Percentiles rank a stretch among this genome's conserved stretches.
Evolutionary conservation across 1,140 invertebrate genomes (phyloP).

Genomic region (Drosophila orena): DNA sequence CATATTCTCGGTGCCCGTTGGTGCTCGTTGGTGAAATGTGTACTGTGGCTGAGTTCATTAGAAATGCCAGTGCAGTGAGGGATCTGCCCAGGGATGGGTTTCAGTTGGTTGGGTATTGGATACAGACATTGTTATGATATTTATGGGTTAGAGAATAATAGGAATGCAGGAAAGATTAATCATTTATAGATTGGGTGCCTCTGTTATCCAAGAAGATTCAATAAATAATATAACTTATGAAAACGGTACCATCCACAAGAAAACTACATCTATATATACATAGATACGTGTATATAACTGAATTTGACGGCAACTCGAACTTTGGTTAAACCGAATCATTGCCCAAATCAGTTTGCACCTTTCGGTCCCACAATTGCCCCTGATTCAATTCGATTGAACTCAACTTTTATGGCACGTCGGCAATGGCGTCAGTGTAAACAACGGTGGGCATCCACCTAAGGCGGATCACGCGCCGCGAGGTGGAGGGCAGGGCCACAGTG

Average conservation of each 20-base stretch:
- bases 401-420: slow-evolving; percentile 57
- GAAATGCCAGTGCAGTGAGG: slow-evolving; percentile 40
- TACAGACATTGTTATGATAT: slow-evolving; percentile 14
- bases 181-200: neutral
- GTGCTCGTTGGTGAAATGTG: slow-evolving; percentile 20
- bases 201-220: no score
- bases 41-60: slow-evolving; percentile 52
- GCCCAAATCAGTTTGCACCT: slow-evolving; percentile 37
- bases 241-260: no score
- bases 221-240: no score
- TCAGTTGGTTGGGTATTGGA: neutral
- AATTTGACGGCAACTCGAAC: slow-evolving; percentile 10
- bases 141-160: neutral
- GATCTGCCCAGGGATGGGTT: slow-evolving; percentile 5
- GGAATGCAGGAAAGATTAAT: neutral
- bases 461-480: slow-evolving; percentile 49
- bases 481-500: slow-evolving; percentile 12
- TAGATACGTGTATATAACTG: neutral
- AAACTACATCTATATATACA: neutral
- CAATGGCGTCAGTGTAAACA: slow-evolving; percentile 73
- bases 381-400: slow-evolving; percentile 53
- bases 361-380: slow-evolving; percentile 16
- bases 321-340: neutral
- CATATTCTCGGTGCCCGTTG: slow-evolving; percentile 58
- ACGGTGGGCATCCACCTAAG: slow-evolving; percentile 32